Base-by-base conservation (phyloP, 1,140 invertebrate species). In the Hestina assimilis region DNA sequence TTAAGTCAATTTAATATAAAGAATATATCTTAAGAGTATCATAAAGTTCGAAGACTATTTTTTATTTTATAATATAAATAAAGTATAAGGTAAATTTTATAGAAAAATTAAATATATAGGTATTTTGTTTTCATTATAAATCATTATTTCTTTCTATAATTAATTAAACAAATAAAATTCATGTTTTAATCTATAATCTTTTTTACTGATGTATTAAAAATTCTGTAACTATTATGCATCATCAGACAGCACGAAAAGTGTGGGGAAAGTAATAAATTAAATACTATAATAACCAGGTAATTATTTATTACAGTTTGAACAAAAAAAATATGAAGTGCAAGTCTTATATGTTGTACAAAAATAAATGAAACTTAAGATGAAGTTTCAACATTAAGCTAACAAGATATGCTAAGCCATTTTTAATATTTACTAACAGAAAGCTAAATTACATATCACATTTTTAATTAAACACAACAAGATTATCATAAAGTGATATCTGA, bases 261-360 rank as follows among this genome's bases (percentile, higher is more conserved):
- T 11, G 35, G 7, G 9, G 29, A 15, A 21, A 29, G 24, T 9
- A 17, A 26, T 40, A 67, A 75, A 74, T 66, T 57, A 67, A 72
- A 76, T 26, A 61, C 31, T 55, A 35, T 35, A 53, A 66, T 74
- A 81, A 85, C 77, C 79, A 79, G 51, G 69, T 83, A 80, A 72
- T 80, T 78, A 75, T 78, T 76, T 71, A 76, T 76, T 83, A 83
- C 73, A 75, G 73, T 72, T 75, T 67, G 75, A 87, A 84, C 74
- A 75, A 83, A 59, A 78, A 38, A 79, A 74, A 73, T 75, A 76
- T 76, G 72, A 79, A 74, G 69, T 84, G 76, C 83, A 83, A 68
- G 70, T 81, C 68, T 81, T 79, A 76, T 78, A 76, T 68, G 71
- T 78, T 82, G 73, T 85, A 85, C 63, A 87, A 85, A 87, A 87